Percentiles rank a stretch among this genome's conserved stretches.
Conservation (phyloP, 2,113 vertebrate species). For the Rhineura floridana region DNA sequence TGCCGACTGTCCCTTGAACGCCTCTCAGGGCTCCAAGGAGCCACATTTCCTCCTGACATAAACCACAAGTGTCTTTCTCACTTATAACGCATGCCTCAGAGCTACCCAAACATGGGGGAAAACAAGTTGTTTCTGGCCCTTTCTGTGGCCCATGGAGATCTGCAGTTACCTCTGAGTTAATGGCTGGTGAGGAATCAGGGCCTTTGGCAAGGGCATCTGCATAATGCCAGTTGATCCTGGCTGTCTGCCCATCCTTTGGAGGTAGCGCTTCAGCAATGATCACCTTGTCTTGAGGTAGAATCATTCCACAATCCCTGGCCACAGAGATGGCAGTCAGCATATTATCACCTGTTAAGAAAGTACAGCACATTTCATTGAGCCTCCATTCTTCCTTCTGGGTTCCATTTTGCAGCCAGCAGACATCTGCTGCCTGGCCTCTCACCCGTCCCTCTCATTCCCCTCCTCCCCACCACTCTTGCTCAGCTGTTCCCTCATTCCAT, state of each 20-base stretch:
- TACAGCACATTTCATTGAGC: too few species aligned
- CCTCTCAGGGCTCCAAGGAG: not conserved
- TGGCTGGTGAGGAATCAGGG: slow-evolving; percentile 71
- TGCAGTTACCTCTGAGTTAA: slow-evolving; percentile 81
- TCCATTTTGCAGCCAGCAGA: not conserved
- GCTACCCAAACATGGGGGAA: too few species aligned
- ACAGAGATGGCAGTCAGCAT: slow-evolving; percentile 98
- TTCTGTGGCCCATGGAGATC: not conserved
- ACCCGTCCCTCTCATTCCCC: not conserved
- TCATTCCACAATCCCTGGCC: slow-evolving; percentile 97
- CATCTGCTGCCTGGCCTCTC: not conserved
- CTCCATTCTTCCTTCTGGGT: too few species aligned
- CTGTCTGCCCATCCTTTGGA: slow-evolving; percentile 91
- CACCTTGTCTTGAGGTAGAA: slow-evolving; percentile 91
- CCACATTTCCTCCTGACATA: too few species aligned
- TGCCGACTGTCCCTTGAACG: too few species aligned
- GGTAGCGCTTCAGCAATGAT: slow-evolving; percentile 94
- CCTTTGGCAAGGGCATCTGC: slow-evolving; percentile 84
- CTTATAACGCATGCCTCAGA: too few species aligned
- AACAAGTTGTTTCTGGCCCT: not conserved
- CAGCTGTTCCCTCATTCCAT: not conserved
- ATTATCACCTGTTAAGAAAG: slow-evolving; percentile 85
- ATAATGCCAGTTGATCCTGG: slow-evolving; percentile 95
- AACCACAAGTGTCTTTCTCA: too few species aligned
- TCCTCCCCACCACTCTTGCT: fast-evolving